phyloP scores from a whole-genome alignment of 2,113 vertebrate species.

The Cavia porcellus region DNA sequence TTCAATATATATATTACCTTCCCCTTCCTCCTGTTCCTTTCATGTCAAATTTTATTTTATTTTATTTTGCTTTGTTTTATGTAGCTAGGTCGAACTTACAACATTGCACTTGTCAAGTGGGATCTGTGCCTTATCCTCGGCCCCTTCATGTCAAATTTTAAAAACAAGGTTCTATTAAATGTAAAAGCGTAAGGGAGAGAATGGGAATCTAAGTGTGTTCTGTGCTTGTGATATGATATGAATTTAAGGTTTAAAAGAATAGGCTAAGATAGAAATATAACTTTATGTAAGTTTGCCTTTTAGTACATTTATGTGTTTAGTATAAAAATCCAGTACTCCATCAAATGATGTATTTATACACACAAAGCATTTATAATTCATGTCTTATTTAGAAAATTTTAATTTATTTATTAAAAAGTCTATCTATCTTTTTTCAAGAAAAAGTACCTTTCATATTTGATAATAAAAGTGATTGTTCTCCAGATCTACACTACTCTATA shows the following conservation, averaged over 20 bases:
- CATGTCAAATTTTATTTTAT: background rate
- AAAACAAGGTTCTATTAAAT: background rate
- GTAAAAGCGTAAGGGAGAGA: background rate
- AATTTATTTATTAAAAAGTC: background rate
- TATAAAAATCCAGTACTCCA: background rate
- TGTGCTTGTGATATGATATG: background rate
- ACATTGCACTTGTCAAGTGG: no score
- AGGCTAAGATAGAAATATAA: background rate
- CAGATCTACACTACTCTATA: background rate
- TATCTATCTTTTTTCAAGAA: background rate
- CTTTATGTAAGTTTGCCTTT: background rate
- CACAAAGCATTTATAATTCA: background rate
- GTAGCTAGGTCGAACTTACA: no score
- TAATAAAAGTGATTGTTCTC: background rate
- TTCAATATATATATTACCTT: background rate
- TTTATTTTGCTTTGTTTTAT: no score
- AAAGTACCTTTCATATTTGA: background rate
- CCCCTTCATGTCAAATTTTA: background rate
- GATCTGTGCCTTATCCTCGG: no score
- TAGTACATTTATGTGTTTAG: background rate
- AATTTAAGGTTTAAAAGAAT: background rate
- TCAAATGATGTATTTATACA: background rate
- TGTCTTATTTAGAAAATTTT: conserved; percentile 7
- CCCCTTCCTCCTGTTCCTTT: background rate
- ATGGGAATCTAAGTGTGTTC: background rate